phyloP scores from a whole-genome alignment of 2,113 vertebrate genomes.

The Lepus timidus region DNA sequence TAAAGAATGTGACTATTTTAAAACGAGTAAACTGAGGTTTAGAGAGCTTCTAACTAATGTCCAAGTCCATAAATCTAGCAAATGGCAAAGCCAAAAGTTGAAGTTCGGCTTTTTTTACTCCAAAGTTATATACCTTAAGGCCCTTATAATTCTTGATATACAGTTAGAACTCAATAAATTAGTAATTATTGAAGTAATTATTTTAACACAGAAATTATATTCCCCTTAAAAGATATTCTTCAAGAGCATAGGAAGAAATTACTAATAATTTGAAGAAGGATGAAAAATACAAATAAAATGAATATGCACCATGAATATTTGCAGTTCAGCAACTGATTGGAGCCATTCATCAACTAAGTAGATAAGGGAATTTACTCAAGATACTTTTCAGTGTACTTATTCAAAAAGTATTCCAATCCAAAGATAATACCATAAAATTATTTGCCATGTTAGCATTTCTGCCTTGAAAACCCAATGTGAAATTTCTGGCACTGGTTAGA shows the following conservation, averaged over 20 bases:
- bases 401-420: constrained; percentile 52
- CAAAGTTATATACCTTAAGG: background rate
- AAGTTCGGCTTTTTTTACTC: background rate
- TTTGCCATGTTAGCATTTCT: constrained; percentile 63
- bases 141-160: background rate
- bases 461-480: constrained; percentile 50
- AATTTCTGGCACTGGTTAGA: constrained; percentile 52
- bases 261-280: constrained; percentile 38
- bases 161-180: background rate
- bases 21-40: constrained; percentile 9
- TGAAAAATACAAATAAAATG: constrained; percentile 58
- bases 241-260: constrained; percentile 6
- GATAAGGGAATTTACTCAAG: background rate
- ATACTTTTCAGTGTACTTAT: constrained; percentile 50
- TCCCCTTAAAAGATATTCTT: constrained; percentile 59
- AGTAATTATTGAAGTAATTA: background rate
- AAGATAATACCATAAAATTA: constrained; percentile 67
- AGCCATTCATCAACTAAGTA: constrained; percentile 33
- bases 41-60: background rate
- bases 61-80: background rate
- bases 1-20: constrained; percentile 4
- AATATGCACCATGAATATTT: constrained; percentile 43
- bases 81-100: background rate
- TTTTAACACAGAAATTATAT: constrained; percentile 60
- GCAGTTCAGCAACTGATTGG: constrained; percentile 24